Conservation (phyloP, 2,797 vertebrate genomes). For the Microhierax caerulescens region DNA sequence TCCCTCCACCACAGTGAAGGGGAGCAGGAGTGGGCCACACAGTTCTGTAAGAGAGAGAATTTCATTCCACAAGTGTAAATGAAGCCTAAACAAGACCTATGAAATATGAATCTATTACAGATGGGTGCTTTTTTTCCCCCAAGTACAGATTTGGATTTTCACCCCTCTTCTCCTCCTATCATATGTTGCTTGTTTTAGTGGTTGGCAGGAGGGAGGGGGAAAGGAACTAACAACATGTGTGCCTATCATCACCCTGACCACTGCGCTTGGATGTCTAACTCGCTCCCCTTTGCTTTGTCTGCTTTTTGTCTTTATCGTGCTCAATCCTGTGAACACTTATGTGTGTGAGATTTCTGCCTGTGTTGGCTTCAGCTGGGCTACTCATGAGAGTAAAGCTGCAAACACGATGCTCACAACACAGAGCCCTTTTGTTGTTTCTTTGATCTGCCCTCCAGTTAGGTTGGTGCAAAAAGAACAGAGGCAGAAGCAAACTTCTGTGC, state of each 20-base stretch:
- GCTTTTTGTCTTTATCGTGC: background rate
- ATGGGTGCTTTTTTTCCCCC: background rate
- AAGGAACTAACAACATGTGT: slow-evolving; percentile 65
- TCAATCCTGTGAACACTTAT: background rate
- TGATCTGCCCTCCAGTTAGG: background rate
- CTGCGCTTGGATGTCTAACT: slow-evolving; percentile 22
- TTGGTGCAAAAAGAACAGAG: background rate
- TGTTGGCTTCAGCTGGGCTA: background rate
- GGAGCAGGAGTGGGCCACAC: background rate
- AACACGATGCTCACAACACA: background rate
- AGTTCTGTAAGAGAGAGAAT: background rate
- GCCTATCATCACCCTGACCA: slow-evolving; percentile 68
- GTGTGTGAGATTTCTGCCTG: background rate
- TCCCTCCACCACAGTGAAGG: background rate
- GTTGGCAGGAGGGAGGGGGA: slow-evolving; percentile 60
- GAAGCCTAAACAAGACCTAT: background rate
- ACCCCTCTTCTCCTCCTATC: slow-evolving; percentile 40
- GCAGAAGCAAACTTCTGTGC: background rate
- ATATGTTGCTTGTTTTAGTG: slow-evolving; percentile 61
- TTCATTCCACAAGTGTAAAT: background rate
- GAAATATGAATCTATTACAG: slow-evolving; percentile 33
- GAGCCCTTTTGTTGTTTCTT: background rate
- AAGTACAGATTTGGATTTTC: slow-evolving; percentile 5
- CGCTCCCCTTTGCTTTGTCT: background rate
- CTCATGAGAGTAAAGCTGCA: background rate